A percentile compares a stretch with the other conserved stretches of the same genome.
Conservation (phyloP, 1,140 invertebrate genomes). For the Pseudomyrmex concolor region DNA sequence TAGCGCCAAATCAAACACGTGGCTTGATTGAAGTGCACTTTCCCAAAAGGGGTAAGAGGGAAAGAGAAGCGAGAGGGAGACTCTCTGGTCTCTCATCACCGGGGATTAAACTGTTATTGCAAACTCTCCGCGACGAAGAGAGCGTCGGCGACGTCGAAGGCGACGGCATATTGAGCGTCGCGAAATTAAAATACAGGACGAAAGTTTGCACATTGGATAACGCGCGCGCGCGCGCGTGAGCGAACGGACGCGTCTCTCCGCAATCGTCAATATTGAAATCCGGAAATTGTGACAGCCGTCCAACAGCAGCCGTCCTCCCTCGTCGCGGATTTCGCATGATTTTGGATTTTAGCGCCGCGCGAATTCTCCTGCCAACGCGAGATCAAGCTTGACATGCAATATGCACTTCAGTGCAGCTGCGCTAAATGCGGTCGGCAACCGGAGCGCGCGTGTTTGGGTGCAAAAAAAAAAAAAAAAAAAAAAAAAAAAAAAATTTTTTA, state of each 20-base stretch:
- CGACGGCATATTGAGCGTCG: conserved; percentile 76
- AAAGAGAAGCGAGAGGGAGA: conserved; percentile 59
- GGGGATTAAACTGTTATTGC: conserved; percentile 82
- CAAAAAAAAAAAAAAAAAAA: too few species aligned
- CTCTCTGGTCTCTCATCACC: conserved; percentile 77
- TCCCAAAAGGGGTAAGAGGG: conserved; percentile 73
- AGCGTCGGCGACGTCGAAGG: conserved; percentile 45
- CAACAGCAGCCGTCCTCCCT: conserved; percentile 45
- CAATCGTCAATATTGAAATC: conserved; percentile 79
- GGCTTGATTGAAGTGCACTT: conserved; percentile 77
- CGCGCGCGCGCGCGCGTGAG: conserved; percentile 42
- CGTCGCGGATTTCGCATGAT: conserved; percentile 60
- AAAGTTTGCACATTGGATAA: conserved; percentile 82
- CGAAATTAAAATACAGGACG: conserved; percentile 81
- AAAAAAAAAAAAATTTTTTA: too few species aligned
- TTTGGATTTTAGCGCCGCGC: conserved; percentile 62
- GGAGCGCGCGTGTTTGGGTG: conserved; percentile 11
- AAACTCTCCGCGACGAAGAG: conserved; percentile 69
- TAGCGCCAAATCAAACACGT: conserved; percentile 75
- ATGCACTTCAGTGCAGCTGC: conserved; percentile 55
- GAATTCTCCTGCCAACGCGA: conserved; percentile 51
- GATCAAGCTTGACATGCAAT: conserved; percentile 63
- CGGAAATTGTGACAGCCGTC: conserved; percentile 74
- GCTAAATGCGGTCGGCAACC: conserved; percentile 29
- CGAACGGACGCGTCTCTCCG: conserved; percentile 26